These are phyloP conservation scores for Ctenopoma multispine DNA, from an alignment of 2,797 vertebrate genomes.

Conservation along the genomic window DNA sequence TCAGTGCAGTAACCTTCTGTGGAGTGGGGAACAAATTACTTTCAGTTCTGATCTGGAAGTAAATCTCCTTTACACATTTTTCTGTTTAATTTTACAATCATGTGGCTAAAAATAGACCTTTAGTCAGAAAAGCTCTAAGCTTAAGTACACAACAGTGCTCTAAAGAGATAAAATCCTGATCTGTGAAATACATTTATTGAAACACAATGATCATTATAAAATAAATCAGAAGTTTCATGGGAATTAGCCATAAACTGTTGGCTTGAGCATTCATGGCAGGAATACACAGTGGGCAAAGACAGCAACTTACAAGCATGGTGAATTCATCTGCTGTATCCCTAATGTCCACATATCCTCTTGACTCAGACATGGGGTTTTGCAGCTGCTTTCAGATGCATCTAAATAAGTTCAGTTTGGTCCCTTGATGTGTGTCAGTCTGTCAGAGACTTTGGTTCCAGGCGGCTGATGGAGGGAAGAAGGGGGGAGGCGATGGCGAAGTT, in stretches of 20 bases:
- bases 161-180: conserved; percentile 43
- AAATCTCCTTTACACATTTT: conserved; percentile 58
- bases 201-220: not conserved
- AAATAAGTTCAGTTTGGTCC: conserved; percentile 34
- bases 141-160: conserved; percentile 35
- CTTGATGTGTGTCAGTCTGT: conserved; percentile 71
- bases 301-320: conserved; percentile 1
- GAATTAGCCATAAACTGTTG: conserved; percentile 4
- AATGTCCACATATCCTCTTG: conserved; percentile 19
- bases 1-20: conserved; percentile 15
- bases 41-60: conserved; percentile 52
- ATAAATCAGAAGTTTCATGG: conserved; percentile 18
- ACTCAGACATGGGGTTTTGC: conserved; percentile 18
- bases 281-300: not conserved
- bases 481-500: conserved; percentile 29
- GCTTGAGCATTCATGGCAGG: conserved; percentile 9
- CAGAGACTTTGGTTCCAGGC: conserved; percentile 57
- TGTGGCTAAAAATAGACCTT: conserved; percentile 64
- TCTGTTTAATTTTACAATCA: conserved; percentile 59
- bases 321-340: conserved; percentile 32
- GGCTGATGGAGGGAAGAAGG: conserved; percentile 25
- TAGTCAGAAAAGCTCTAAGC: conserved; percentile 44
- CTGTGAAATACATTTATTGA: conserved; percentile 18
- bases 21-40: conserved; percentile 44
- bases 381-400: conserved; percentile 45